Evolutionary conservation across 2,113 vertebrate genomes (phyloP).

Genomic region (Vulpes vulpes): DNA sequence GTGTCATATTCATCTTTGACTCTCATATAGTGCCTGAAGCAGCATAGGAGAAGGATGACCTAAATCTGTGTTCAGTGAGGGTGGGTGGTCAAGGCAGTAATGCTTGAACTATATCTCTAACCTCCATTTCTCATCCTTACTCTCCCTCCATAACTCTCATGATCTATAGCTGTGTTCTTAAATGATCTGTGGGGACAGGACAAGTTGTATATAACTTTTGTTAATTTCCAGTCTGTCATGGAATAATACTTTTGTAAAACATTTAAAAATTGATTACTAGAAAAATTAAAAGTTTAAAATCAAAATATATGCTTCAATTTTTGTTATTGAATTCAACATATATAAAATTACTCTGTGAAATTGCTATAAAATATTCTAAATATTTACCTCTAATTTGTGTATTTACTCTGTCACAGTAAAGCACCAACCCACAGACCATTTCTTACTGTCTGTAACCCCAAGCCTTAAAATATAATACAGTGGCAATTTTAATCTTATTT

Average conservation of each 20-base stretch:
- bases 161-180: not conserved
- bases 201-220: conserved; percentile 24
- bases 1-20: not conserved
- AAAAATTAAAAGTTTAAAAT: not conserved
- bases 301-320: not conserved
- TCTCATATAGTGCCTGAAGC: not conserved
- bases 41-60: not conserved
- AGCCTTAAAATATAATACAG: not conserved
- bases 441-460: not conserved
- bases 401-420: not conserved
- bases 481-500: not conserved
- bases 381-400: not conserved
- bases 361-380: not conserved
- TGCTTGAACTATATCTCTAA: not conserved
- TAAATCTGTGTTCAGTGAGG: not conserved
- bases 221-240: not conserved
- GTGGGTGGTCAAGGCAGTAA: not conserved
- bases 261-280: not conserved
- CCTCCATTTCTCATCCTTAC: not conserved
- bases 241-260: not conserved
- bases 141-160: not conserved
- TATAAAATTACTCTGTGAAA: conserved; percentile 2
- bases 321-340: not conserved
- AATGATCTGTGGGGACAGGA: not conserved
- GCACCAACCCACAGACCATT: not conserved